Base-by-base conservation (phyloP, 2,113 vertebrate genomes). In the Limnothrissa miodon region DNA sequence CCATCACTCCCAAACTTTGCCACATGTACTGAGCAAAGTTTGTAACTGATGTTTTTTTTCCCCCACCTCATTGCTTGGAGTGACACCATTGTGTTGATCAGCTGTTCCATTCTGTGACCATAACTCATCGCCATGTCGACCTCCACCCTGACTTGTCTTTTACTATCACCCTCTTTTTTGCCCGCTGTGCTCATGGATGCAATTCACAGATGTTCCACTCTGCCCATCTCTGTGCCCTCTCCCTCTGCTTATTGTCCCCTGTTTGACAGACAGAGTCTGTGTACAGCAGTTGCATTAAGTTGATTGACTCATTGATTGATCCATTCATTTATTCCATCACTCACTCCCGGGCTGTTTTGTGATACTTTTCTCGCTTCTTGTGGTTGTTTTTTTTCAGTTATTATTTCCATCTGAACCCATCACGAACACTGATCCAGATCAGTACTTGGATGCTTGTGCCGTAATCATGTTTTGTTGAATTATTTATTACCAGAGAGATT, bases 1-100 rank as follows among this genome's bases (percentile, higher is more conserved):
- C 42, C 42, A 2, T 42, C 42, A 39, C 33, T 4, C 13, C 53
- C 82, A 89, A 90, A 89, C 87, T 89, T 88, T 89, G 86, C 86
- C 23, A 46, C 33, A n/a, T 21, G n/a, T 59, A 23, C 81, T 53
- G 17, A 29, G 53, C 56, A 81, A 80, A 82, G 51, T 70, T 78
- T 78, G 78, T 62, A 39, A 29, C 11, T 74, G 29, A 17, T 42
- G 42, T 2, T 42, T 15, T 66, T 25, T 33, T 5, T 10, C 62
- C 51, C 62, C 59, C 59, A 10, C n/a, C n/a, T 74, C 66, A 15
- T 33, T 74, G 66, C 45, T 66, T 53, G 19, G 46, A 62, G 66
- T 15, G 13, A 39, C 66, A 74, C 42, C 13, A 78, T 36, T 81
- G 23, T 84, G 78, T 62, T 45, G 17, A 74, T 74, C 25, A 74